A percentile compares a stretch with the other conserved stretches of the same genome.
These are phyloP conservation scores for Heliconius charithonia DNA, from an alignment of 2,888 invertebrate species.

Conservation along the genomic window DNA sequence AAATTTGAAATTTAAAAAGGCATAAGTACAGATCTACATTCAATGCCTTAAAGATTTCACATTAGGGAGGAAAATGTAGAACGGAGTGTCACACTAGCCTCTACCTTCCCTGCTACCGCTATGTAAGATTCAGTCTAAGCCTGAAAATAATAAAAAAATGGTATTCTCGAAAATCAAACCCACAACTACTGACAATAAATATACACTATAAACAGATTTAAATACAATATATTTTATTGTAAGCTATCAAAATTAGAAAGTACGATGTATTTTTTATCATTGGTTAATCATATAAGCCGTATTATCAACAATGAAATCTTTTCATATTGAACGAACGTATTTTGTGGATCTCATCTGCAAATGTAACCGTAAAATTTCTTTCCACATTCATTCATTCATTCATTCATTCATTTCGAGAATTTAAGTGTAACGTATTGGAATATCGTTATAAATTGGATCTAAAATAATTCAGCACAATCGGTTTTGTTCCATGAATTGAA, in stretches of 20 bases:
- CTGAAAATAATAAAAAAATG: no score
- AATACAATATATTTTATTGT: background rate
- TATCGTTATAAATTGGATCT: slow-evolving; percentile 5
- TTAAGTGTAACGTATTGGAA: slow-evolving; percentile 16
- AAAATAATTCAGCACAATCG: background rate
- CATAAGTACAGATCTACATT: no score
- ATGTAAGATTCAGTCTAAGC: no score
- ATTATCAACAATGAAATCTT: slow-evolving; percentile 14
- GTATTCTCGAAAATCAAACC: no score
- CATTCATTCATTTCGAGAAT: slow-evolving; percentile 4
- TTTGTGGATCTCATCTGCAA: background rate
- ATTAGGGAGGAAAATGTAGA: no score
- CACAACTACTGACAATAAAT: no score
- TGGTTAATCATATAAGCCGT: background rate
- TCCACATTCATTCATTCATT: background rate
- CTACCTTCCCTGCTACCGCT: no score
- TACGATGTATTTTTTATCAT: background rate
- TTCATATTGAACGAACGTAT: background rate
- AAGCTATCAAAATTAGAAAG: background rate
- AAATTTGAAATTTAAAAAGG: no score
- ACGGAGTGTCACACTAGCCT: no score
- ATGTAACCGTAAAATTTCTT: background rate
- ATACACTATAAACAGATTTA: background rate
- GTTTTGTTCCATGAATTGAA: background rate
- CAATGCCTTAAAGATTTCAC: no score